Base-by-base conservation (phyloP, 2,888 invertebrate genomes). In the Cerastis leucographa region DNA sequence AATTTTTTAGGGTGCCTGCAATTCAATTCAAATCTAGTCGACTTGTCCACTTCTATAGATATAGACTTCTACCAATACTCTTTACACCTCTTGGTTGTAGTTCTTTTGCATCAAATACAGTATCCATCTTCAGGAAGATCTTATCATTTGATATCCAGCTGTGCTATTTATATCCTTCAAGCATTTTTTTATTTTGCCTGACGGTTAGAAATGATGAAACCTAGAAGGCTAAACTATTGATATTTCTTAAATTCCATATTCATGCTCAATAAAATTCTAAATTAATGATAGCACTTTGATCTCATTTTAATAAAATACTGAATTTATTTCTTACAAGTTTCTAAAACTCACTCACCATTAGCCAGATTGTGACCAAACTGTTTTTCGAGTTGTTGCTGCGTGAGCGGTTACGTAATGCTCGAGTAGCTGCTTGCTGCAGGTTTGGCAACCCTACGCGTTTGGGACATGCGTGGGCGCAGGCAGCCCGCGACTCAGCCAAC, bases 391-490 rank as follows among this genome's bases (percentile, higher is more conserved):
- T 62, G 42, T 35, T 46, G n/a, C 35, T 64, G 29, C 49, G 25
- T 76, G 62, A 29, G 29, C 40, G 44, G 42, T 76, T 81, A 62
- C 59, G 69, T 67, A 85, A 74, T 76, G 22, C 22, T 64, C 46
- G 64, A 54, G 17, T 46, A 71, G 44, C 56, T 22, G 67, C 56
- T 56, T 71, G 19, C 68, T 40, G 81, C n/a, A 73, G 54, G 78
- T 75, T 79, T 80, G 88, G 79, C 86, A 90, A 90, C 93, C 93
- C 93, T 93, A 92, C 83, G 67, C 76, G 90, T 89, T 91, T 90
- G 92, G 91, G 91, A 88, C 90, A 90, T 86, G 94, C 94, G 96
- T 95, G 95, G 95, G 96, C 93, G 95, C 95, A 88, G 87, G 88
- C 90, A 83, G 83, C 84, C 81, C 84, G 86, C 83, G 80, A 90